Evolutionary conservation across 2,888 invertebrate genomes (phyloP).

Genomic region (Drosophila suboccidentalis): DNA sequence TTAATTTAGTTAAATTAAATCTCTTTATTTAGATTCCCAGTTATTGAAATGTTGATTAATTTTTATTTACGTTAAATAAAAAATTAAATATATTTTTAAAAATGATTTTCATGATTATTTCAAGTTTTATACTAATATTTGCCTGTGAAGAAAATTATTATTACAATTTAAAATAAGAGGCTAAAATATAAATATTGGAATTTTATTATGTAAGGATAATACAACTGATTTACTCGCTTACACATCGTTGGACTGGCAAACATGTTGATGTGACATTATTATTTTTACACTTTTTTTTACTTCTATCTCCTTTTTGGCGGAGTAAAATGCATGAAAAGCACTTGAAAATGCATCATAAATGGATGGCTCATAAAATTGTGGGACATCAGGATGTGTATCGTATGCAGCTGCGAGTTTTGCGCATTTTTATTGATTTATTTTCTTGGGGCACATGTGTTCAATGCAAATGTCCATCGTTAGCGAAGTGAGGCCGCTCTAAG

Average conservation of each 20-base stretch:
- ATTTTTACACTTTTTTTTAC: not conserved
- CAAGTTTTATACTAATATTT: not conserved
- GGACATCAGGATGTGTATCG: not conserved
- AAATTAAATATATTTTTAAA: no score
- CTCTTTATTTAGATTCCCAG: no score
- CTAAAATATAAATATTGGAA: not conserved
- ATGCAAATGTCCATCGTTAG: constrained; percentile 74
- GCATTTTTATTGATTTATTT: constrained; percentile 49
- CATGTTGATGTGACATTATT: constrained; percentile 13
- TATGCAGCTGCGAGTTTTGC: constrained; percentile 53
- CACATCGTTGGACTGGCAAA: constrained; percentile 13
- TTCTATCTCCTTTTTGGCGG: not conserved
- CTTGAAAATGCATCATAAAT: constrained; percentile 32
- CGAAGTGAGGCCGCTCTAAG: constrained; percentile 54
- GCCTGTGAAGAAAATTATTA: not conserved
- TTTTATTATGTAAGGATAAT: constrained; percentile 1
- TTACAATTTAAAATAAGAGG: not conserved
- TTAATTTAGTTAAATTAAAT: no score
- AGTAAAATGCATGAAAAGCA: constrained; percentile 25
- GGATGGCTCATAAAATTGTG: constrained; percentile 16
- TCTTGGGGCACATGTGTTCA: constrained; percentile 18
- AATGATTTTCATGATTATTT: no score
- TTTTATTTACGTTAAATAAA: no score
- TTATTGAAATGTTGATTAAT: no score
- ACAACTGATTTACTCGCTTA: not conserved